phyloP scores from a whole-genome alignment of 1,140 invertebrate species.

The Nilaparvata lugens region DNA sequence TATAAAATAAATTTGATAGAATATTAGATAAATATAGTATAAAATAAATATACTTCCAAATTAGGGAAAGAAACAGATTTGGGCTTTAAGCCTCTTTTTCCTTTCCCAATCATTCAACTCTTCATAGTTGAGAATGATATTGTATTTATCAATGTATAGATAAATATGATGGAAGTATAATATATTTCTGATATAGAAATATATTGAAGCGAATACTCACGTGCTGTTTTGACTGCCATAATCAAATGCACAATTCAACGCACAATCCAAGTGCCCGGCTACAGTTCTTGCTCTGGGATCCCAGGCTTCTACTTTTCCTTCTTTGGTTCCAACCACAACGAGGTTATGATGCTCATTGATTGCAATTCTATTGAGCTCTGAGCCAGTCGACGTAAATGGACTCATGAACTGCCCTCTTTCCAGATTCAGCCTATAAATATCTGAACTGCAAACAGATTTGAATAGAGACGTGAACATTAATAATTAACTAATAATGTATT shows the following conservation, averaged over 20 bases:
- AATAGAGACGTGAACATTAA: background rate
- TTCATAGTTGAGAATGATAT: too few species aligned
- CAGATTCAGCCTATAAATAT: conserved; percentile 92
- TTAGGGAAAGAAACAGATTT: too few species aligned
- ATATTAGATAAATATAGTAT: too few species aligned
- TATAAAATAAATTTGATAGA: too few species aligned
- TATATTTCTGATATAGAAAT: too few species aligned
- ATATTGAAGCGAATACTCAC: too few species aligned
- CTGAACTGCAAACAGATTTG: conserved; percentile 49
- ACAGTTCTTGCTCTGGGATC: conserved; percentile 72
- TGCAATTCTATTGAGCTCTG: conserved; percentile 73
- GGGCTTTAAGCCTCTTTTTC: too few species aligned
- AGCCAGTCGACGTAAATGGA: conserved; percentile 64
- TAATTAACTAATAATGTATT: conserved; percentile 8
- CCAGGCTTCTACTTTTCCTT: conserved; percentile 93
- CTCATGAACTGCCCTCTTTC: conserved; percentile 90
- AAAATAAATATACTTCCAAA: too few species aligned
- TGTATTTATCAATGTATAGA: too few species aligned
- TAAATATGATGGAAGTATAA: too few species aligned
- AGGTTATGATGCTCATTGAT: conserved; percentile 87
- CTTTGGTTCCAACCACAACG: conserved; percentile 77
- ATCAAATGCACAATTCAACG: conserved; percentile 50
- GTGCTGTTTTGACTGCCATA: too few species aligned
- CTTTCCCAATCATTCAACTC: too few species aligned
- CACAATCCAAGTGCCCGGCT: conserved; percentile 79